Percentiles rank a stretch among this genome's conserved stretches.
These are phyloP conservation scores for Orgyia antiqua DNA, from an alignment of 2,888 invertebrate species.

Conservation along the genomic window DNA sequence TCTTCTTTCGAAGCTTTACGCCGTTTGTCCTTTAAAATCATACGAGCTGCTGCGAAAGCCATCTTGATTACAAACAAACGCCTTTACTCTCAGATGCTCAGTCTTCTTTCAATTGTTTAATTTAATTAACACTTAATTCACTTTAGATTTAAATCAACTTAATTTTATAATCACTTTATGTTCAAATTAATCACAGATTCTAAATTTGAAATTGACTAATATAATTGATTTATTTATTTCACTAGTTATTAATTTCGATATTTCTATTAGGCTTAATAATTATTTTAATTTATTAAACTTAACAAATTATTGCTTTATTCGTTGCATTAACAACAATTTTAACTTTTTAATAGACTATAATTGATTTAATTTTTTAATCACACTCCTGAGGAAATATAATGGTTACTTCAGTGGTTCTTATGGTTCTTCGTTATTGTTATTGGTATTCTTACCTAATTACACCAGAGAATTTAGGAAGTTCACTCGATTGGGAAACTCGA, in stretches of 20 bases:
- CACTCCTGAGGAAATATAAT: slow-evolving; percentile 10
- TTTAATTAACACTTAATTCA: slow-evolving; percentile 1
- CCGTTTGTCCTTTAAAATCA: slow-evolving; percentile 90
- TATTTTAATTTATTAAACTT: slow-evolving; percentile 28
- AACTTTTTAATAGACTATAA: slow-evolving; percentile 22
- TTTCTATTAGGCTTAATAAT: slow-evolving; percentile 12
- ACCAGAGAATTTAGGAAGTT: too few relatives aligned
- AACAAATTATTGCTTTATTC: slow-evolving; percentile 49
- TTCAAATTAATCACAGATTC: slow-evolving; percentile 47
- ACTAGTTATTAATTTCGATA: slow-evolving; percentile 22
- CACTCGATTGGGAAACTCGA: too few relatives aligned
- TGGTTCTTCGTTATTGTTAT: slow-evolving; percentile 8
- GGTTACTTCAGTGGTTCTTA: too few relatives aligned
- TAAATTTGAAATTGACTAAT: slow-evolving; percentile 45
- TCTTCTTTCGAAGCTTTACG: slow-evolving; percentile 90
- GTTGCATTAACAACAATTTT: slow-evolving; percentile 29
- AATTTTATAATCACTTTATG: slow-evolving; percentile 1
- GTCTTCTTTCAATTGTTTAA: slow-evolving; percentile 19
- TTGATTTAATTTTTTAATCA: slow-evolving; percentile 27
- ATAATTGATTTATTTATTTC: slow-evolving; percentile 45
- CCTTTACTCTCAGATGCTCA: slow-evolving; percentile 30
- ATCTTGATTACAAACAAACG: slow-evolving; percentile 62
- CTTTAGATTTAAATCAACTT: slow-evolving; percentile 11
- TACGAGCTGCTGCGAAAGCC: slow-evolving; percentile 91
- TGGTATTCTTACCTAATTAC: too few relatives aligned